Percentiles rank a stretch among this genome's conserved stretches.
These are phyloP conservation scores for Leptopilina clavipes DNA, from an alignment of 1,140 invertebrate genomes.

Conservation along the genomic window DNA sequence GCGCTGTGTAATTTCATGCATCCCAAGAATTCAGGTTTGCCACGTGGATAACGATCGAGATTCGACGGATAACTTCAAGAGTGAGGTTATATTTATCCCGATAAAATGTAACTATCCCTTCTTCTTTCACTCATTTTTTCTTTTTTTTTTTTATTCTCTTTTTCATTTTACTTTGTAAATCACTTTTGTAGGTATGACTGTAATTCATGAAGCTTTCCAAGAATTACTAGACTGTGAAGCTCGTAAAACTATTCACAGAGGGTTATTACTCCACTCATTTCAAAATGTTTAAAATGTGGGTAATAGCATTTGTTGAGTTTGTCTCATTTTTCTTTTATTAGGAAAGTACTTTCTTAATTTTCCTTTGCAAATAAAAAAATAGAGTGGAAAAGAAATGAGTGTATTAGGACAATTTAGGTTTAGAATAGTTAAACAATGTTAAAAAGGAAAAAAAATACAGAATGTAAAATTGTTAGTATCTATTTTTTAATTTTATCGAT, in stretches of 20 bases:
- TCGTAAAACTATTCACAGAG: constrained; percentile 22
- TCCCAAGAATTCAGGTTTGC: constrained; percentile 36
- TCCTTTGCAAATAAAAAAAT: not conserved
- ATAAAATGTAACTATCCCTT: constrained; percentile 1
- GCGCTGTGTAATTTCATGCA: constrained; percentile 42
- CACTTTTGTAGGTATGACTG: constrained; percentile 23
- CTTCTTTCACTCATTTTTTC: not conserved
- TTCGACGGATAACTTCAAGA: constrained; percentile 29
- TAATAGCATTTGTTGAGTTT: not conserved
- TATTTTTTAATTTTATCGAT: too few relatives aligned
- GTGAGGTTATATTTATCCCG: constrained; percentile 17
- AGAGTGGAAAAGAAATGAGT: not conserved
- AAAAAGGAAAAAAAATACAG: too few relatives aligned
- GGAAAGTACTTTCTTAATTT: not conserved
- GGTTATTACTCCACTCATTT: constrained; percentile 10
- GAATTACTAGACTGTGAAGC: constrained; percentile 6
- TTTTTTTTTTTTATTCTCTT: not conserved
- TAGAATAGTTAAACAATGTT: too few relatives aligned
- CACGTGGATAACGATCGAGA: constrained; percentile 23
- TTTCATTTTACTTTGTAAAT: constrained; percentile 31
- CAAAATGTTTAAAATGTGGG: constrained; percentile 11
- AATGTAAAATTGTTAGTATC: too few relatives aligned
- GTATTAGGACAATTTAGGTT: too few relatives aligned
- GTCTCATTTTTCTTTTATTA: not conserved
- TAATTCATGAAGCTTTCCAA: constrained; percentile 26